phyloP scores from a whole-genome alignment of 2,888 invertebrate species.

The Mellilla xanthometata region DNA sequence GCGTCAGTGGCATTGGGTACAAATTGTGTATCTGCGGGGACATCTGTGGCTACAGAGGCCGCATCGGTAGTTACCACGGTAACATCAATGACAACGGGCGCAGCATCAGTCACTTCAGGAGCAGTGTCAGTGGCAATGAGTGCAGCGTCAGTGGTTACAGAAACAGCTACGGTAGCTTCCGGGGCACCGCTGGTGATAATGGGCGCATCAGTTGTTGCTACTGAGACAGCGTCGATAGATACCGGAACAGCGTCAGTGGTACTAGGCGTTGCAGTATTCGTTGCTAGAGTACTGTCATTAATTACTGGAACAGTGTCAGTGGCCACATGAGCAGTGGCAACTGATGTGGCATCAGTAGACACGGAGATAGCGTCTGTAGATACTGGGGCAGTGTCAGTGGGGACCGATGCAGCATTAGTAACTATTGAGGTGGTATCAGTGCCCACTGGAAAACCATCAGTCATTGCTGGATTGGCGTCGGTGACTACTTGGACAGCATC shows the following conservation, averaged over 20 bases:
- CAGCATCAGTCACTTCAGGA: conserved; percentile 7
- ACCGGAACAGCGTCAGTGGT: conserved; percentile 4
- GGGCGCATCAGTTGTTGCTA: conserved; percentile 1
- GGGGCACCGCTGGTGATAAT: conserved; percentile 2
- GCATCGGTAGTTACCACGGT: not conserved
- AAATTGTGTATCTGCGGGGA: not conserved
- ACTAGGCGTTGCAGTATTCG: conserved; percentile 7
- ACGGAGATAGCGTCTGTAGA: conserved; percentile 3
- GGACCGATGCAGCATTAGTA: not conserved
- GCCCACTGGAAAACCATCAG: not conserved
- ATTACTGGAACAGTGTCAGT: conserved; percentile 8
- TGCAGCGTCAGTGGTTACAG: not conserved
- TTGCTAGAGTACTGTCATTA: not conserved
- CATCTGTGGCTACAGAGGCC: conserved; percentile 1
- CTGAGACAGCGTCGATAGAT: conserved; percentile 1
- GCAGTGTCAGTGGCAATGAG: conserved; percentile 1
- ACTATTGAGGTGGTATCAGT: not conserved
- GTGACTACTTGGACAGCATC: not conserved
- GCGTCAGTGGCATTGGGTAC: conserved; percentile 6
- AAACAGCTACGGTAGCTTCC: not conserved
- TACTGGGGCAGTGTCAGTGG: conserved; percentile 1
- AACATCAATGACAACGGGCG: conserved; percentile 1
- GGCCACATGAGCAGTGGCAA: conserved; percentile 1
- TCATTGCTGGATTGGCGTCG: not conserved
- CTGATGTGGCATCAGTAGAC: not conserved